Evolutionary conservation across 2,797 vertebrate species (phyloP).

Genomic region (Sandelia bainsii): DNA sequence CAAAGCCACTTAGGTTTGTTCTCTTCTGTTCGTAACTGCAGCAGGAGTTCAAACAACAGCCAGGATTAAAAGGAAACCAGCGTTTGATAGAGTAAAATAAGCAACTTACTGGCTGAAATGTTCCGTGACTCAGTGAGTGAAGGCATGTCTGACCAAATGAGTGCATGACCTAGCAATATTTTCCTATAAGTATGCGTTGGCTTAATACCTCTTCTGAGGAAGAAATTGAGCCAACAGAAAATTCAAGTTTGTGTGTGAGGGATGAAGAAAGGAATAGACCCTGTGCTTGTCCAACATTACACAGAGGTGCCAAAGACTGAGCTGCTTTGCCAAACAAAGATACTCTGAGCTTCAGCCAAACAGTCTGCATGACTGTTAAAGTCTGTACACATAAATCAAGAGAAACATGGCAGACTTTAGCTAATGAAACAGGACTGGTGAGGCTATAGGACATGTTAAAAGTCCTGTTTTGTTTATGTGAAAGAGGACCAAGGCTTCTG

Average conservation of each 20-base stretch:
- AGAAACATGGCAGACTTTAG: not conserved
- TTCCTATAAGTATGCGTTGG: constrained; percentile 2
- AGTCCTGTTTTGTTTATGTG: not conserved
- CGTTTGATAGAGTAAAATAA: not conserved
- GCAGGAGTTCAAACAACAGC: not conserved
- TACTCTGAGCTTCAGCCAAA: constrained; percentile 39
- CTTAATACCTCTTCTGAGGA: not conserved
- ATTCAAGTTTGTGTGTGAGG: constrained; percentile 4
- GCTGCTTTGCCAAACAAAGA: constrained; percentile 65
- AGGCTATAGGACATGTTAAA: not conserved
- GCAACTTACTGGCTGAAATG: constrained; percentile 1
- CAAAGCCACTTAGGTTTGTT: not conserved
- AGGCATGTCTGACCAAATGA: constrained; percentile 18
- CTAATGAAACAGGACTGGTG: not conserved
- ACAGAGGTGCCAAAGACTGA: constrained; percentile 65
- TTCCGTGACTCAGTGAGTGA: constrained; percentile 23
- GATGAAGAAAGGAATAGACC: constrained; percentile 8
- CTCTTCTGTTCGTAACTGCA: not conserved
- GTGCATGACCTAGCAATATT: constrained; percentile 24
- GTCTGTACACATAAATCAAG: constrained; percentile 31
- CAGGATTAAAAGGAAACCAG: not conserved
- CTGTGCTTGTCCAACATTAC: constrained; percentile 62
- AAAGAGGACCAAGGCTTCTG: constrained; percentile 8
- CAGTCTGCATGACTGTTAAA: constrained; percentile 24
- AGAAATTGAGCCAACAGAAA: not conserved